Evolutionary conservation across 2,888 invertebrate genomes (phyloP).

Genomic region (Chaitophorus viminalis): DNA sequence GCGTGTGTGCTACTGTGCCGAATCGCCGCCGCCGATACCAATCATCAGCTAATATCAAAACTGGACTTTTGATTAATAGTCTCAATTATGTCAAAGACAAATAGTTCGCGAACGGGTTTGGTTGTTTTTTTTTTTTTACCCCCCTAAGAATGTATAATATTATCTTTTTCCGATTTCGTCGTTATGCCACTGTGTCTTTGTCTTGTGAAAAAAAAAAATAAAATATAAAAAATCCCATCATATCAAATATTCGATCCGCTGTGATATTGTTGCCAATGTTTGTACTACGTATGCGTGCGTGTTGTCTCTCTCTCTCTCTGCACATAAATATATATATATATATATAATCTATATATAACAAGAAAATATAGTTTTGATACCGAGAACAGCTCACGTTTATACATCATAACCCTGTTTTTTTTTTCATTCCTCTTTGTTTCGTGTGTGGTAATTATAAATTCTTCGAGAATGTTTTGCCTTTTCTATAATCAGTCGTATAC

Average conservation of each 20-base stretch:
- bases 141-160: not conserved
- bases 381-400: conserved; percentile 26
- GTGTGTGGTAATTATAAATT: conserved; percentile 61
- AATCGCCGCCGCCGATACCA: conserved; percentile 29
- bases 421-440: conserved; percentile 45
- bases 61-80: conserved; percentile 58
- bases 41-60: conserved; percentile 30
- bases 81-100: conserved; percentile 59
- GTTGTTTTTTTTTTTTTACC: not conserved
- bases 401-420: conserved; percentile 26
- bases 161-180: not conserved
- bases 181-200: too few relatives aligned
- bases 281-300: not conserved
- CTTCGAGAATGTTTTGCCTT: conserved; percentile 47
- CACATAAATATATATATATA: not conserved
- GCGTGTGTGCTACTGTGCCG: not conserved
- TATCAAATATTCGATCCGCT: conserved; percentile 37
- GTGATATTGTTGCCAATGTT: conserved; percentile 9
- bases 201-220: not conserved
- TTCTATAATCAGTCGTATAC: conserved; percentile 57
- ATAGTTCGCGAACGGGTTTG: conserved; percentile 60
- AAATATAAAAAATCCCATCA: conserved; percentile 10
- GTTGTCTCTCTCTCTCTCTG: not conserved
- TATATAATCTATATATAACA: too few relatives aligned
- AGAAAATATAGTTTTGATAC: conserved; percentile 51